Base-by-base conservation (phyloP, 2,797 vertebrate species). In the Arnoldichthys spilopterus region DNA sequence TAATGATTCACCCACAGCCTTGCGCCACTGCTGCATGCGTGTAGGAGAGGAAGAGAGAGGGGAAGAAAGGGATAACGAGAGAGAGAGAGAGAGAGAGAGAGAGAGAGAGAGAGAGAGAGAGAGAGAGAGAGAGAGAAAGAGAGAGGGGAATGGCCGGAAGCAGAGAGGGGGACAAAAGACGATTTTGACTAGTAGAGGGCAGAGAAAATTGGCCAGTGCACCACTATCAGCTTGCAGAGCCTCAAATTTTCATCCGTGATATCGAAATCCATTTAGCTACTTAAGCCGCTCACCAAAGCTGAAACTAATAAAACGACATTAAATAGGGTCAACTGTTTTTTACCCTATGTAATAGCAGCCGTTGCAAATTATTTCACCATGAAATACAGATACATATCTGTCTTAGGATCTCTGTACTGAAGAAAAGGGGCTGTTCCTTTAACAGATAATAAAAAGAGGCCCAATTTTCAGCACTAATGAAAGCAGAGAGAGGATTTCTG, bases 1-100 rank as follows among this genome's bases (percentile, higher is more conserved):
- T 73, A 77, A 82, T 82, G 78, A 84, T 84, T 78, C 77, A 71
- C 62, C 74, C 78, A 61, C 53, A 70, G 61, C 74, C 68, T 56
- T 62, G 18, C 64, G 34, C 45, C 1, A 4, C 32, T 37, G 66
- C 49, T 71, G 34, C 32, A 56, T 56, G 54, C 71, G 30, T 70
- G 73, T 34, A 24, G 61, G 64, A 58, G 45, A 58, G 34, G 12
- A 34, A 28, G 16, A 53, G 58, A 72, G 69, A 67, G 37, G 58
- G 51, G 7, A 37, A 76, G 64, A 81, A 30, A 22, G 26, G 58
- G 73, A 77, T 72, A 74, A 51, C 12, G 51, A n/a, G n/a, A n/a
- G n/a, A n/a, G n/a, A 63, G 45, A 40, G 28, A 1, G 61, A 30
- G 22, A 53, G 40, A 51, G 66, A 61, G 64, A 43, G 43, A 45